A percentile compares a stretch with the other conserved stretches of the same genome.
phyloP scores from a whole-genome alignment of 2,113 vertebrate species.

The Lasiurus cinereus region DNA sequence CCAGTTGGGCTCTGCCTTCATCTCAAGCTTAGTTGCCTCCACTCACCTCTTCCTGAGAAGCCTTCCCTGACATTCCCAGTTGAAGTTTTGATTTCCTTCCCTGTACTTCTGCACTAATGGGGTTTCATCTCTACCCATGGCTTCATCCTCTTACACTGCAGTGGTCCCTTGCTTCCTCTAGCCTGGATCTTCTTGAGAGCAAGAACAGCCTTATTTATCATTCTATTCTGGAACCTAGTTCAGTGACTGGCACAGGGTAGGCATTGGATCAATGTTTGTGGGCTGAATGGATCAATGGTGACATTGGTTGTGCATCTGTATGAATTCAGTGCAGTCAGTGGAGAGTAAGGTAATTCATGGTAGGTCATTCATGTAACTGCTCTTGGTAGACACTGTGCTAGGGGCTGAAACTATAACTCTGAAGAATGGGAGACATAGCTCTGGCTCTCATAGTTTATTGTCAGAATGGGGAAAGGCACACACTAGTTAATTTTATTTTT shows the following conservation, averaged over 20 bases:
- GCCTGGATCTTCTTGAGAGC: neutral
- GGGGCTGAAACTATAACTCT: neutral
- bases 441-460: neutral
- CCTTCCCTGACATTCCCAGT: neutral
- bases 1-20: fast-evolving
- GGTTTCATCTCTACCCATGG: neutral
- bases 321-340: neutral
- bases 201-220: neutral
- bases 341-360: fast-evolving
- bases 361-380: neutral
- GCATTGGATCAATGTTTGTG: neutral
- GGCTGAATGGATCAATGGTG: no score
- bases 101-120: neutral
- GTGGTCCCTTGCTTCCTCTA: neutral
- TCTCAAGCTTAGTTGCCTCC: neutral
- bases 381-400: neutral
- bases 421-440: neutral
- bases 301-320: neutral
- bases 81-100: neutral
- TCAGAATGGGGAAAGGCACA: neutral
- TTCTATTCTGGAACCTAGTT: neutral
- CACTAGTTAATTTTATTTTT: neutral
- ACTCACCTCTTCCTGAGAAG: neutral
- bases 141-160: neutral
- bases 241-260: neutral